Base-by-base conservation (phyloP, 1,140 invertebrate genomes). In the Popillia japonica region DNA sequence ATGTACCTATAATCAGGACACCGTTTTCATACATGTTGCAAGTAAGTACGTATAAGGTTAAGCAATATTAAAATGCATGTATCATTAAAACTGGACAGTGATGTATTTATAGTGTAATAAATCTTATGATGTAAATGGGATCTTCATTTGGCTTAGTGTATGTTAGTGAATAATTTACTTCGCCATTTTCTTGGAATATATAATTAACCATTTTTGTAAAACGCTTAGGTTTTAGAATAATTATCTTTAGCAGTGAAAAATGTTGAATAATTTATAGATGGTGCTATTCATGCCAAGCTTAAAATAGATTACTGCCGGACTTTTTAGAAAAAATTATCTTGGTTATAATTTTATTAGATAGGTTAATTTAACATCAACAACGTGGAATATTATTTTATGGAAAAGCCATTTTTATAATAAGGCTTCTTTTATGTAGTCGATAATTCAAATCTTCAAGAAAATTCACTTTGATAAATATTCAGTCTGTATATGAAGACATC, bases 21-120 rank as follows among this genome's bases (percentile, higher is more conserved):
- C 27, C 4, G 27, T 34, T 34, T 34, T 4, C 27, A 34, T 34
- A 34, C 27, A 34, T 34, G 4, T 34, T 34, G 27, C 27, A 34
- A 34, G 27, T 34, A 34, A 34, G 27, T 34, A 4, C 27, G 27
- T 34, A 34, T 34, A 34, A 34, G 27, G 27, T 34, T 34, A n/a
- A 3, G 48, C 48, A 55, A 55, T 17, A 55, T 55, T 55, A 55
- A 55, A n/a, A 55, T n/a, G 48, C 14, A 55, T 6, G 11, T 55
- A 55, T 17, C 11, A 14, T 55, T 55, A 55, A 55, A n/a, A 3
- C 6, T 55, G n/a, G 48, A 55, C 48, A 17, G 14, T 17, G 48
- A n/a, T 68, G 22, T 68, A 68, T 68, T 68, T 68, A 68, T 68
- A 68, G 61, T 68, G 61, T 68, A 68, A 68, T 68, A 68, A 68